Evolutionary conservation across 2,888 invertebrate genomes (phyloP), one percentile per base, ranked within the genome.

Genomic region (Amphipoea lucens): DNA sequence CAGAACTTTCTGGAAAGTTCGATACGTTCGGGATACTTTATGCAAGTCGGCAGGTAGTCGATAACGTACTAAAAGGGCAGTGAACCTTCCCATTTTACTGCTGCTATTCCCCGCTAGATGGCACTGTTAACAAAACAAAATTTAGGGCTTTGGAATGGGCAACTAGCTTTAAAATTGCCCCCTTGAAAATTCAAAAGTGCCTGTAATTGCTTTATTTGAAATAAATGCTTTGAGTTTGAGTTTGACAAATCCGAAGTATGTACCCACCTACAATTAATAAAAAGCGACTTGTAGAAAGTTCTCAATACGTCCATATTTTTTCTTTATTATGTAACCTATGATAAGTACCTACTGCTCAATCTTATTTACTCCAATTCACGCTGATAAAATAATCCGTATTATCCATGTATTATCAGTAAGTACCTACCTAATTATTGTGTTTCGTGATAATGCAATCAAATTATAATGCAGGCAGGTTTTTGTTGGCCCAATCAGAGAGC

Each of bases 101-200:
- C 36, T 48, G 72, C 92, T 89, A 87, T 81, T 90, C 74, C 20
- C 57, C 88, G 77, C 84, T 88, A 91, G 92, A 90, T 90, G 89
- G 65, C 90, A 51, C 36, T 77, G 20, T 73, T 70, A 48, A 40
- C 29, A 67, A 54, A 67, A 73, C 40, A n/a, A 12, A 7, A 42
- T 51, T 45, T 45, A 45, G 45, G 48, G 48, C 48, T 36, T 36
- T 36, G 36, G 36, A 36, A 36, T 36, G 2, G 3, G 36, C 36
- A 36, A 36, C 36, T 36, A 36, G 36, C 29, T 29, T 29, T 29
- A 29, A 29, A 29, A 29, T 29, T 29, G 29, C 29, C 36, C 36
- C 36, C 36, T 36, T 36, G 36, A 36, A 36, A 36, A 36, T 36
- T 36, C 36, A 36, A 1, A 36, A 36, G 36, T 3, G 36, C 36